Evolutionary conservation across 2,113 vertebrate species (phyloP).

Genomic region (Mystacornis crossleyi): DNA sequence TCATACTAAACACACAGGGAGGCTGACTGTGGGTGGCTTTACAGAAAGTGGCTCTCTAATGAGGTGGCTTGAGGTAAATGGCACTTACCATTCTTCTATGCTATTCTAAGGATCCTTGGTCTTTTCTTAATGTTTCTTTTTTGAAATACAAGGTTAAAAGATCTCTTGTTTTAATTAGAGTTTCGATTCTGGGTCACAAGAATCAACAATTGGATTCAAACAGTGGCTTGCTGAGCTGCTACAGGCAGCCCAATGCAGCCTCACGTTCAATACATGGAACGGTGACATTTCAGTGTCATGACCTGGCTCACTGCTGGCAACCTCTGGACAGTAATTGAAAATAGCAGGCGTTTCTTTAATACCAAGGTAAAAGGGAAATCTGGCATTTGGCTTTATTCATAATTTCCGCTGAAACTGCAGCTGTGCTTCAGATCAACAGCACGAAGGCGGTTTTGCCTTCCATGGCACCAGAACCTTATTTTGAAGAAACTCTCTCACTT

Average conservation of each 20-base stretch:
- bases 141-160: not conserved
- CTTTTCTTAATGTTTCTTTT: not conserved
- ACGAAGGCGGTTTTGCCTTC: not conserved
- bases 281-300: not conserved
- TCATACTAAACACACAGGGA: not conserved
- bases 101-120: not conserved
- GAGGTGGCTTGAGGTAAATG: not conserved
- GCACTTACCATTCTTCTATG: not conserved
- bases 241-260: not conserved
- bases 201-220: not conserved
- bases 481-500: not conserved
- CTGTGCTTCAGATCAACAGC: not conserved
- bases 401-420: not conserved
- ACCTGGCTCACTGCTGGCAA: not conserved
- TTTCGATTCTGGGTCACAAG: not conserved
- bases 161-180: not conserved
- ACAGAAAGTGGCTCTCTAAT: not conserved
- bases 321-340: not conserved
- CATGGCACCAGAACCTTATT: not conserved
- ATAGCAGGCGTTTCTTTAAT: not conserved
- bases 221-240: not conserved
- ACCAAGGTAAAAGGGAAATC: not conserved
- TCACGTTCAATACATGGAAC: not conserved
- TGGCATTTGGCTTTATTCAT: not conserved
- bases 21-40: not conserved